Percentiles rank a stretch among this genome's conserved stretches.
These are phyloP conservation scores for Eciton burchellii DNA, from an alignment of 1,140 invertebrate species.

Conservation along the genomic window DNA sequence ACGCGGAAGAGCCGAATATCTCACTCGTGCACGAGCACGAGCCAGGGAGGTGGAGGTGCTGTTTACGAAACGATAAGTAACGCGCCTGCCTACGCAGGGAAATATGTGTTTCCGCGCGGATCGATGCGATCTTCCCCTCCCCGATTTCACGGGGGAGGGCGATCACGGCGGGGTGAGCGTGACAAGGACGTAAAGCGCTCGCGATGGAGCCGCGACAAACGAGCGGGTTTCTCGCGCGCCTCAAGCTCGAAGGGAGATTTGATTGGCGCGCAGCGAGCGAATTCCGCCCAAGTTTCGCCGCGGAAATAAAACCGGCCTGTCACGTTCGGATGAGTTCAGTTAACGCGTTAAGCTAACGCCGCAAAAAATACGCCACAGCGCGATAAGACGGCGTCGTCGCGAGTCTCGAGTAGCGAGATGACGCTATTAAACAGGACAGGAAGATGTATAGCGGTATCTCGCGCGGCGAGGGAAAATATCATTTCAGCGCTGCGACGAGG, in stretches of 20 bases:
- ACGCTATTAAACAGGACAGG: conserved; percentile 22
- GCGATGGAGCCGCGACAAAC: neutral
- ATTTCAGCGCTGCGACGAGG: neutral
- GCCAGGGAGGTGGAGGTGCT: neutral
- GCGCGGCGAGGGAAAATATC: conserved; percentile 23
- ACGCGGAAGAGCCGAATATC: conserved; percentile 45
- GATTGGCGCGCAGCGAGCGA: neutral
- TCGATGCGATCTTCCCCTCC: conserved; percentile 28
- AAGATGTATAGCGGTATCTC: neutral
- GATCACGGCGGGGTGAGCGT: neutral
- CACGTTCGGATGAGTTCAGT: neutral
- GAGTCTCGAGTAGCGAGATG: neutral
- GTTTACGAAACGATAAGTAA: conserved; percentile 45
- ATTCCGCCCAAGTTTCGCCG: neutral
- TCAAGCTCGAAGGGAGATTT: too few species aligned
- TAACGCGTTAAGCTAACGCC: neutral
- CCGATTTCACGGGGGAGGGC: conserved; percentile 5
- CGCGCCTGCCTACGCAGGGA: too few species aligned
- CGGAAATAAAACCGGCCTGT: neutral
- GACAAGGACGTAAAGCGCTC: neutral
- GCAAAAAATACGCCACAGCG: neutral
- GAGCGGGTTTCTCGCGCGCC: neutral
- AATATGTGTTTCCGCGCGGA: conserved; percentile 46
- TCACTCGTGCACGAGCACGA: conserved; percentile 8
- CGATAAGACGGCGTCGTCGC: conserved; percentile 7